Evolutionary conservation across 2,888 invertebrate genomes (phyloP).

Genomic region (Escarpia spicata): DNA sequence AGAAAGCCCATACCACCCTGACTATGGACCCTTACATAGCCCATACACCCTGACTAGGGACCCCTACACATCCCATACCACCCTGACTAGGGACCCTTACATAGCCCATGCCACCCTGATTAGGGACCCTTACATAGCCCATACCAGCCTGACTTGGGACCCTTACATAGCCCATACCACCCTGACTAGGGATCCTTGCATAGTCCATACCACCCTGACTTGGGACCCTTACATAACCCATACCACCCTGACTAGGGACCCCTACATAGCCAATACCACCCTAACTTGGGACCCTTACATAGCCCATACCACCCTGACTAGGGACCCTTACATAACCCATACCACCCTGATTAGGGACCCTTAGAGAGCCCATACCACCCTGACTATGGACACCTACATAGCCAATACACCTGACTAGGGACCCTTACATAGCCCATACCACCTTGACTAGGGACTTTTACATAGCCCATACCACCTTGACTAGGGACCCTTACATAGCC

Average conservation of each 20-base stretch:
- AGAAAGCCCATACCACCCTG: no score
- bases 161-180: no score
- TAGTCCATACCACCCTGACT: neutral
- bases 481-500: neutral
- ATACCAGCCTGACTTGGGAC: no score
- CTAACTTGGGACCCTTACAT: neutral
- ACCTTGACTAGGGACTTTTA: neutral
- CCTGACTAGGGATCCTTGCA: no score
- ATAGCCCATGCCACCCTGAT: no score
- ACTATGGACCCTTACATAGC: no score
- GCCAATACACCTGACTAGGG: neutral
- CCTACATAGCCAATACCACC: neutral
- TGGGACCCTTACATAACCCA: neutral
- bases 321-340: neutral
- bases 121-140: no score
- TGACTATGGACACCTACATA: neutral
- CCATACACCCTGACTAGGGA: no score
- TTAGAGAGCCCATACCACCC: neutral
- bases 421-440: neutral
- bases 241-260: neutral
- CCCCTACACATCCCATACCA: no score
- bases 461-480: neutral
- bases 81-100: no score
- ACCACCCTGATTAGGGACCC: neutral
- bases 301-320: neutral